Evolutionary conservation across 2,113 vertebrate genomes (phyloP), one percentile per base, ranked within the genome.

Genomic region (Laticauda laticaudata): DNA sequence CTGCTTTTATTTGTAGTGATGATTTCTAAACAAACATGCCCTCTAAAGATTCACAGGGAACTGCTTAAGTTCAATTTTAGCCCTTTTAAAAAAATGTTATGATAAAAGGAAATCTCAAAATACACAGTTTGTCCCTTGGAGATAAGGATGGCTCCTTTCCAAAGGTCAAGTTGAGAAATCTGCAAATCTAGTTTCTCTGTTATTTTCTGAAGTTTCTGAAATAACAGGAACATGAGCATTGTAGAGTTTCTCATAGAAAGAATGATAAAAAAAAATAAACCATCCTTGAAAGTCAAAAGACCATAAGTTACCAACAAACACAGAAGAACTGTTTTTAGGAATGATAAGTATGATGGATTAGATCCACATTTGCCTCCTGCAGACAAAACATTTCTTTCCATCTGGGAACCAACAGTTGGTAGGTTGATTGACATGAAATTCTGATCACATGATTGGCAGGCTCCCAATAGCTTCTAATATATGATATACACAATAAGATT

Each of bases 241-340:
- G 43, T 39, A 90, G 81, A 87, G 55, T 90, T 53, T 43, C 56
- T 87, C 86, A 69, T 64, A 29, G 45, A 12, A 57, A 87, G 75
- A 64, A 34, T 57, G 86, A 90, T 90, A 90, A 93, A 53, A 53
- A 53, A 53, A 48, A 86, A 59, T 61, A 45, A 54, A 20, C 89
- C 61, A 45, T 64, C n/a, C 55, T 64, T 10, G 53, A 90, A 87
- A 57, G 92, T 54, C 56, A 90, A 90, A 87, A 57, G 92, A 90
- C 53, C 23, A 23, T 24, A 90, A 89, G 48, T 51, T 90, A 93
- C 61, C 8, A 55, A 64, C 57, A 39, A 86, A 90, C 15, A 90
- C 59, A 12, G 39, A 90, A 86, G 21, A 53, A 64, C 20, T 43
- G 34, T 87, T 61, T 51, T 43, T 88, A 92, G n/a, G 51, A 81